Base-by-base conservation (phyloP, 2,888 invertebrate species). In the Herminia tarsipennalis region DNA sequence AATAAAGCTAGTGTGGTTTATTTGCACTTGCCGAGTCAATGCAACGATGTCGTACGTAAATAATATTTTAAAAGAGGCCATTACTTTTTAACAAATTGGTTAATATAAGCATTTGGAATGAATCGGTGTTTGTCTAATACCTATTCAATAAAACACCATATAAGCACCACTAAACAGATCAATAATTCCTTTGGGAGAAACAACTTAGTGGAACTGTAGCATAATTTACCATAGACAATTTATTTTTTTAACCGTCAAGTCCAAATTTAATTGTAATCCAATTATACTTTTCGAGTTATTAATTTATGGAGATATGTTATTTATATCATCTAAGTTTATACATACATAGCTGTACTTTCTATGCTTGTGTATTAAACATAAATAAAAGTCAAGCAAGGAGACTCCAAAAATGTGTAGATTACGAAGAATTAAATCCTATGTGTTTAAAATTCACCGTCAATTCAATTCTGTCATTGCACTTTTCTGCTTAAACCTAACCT, bases 1-100 rank as follows among this genome's bases (percentile, higher is more conserved):
- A 46, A 43, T 29, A 46, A 66, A 54, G 49, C 38, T 52, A 52
- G 42, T 49, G 54, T 64, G 39, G 45, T 30, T 41, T 22, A 32
- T 34, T 41, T 48, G 47, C 40, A 51, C 34, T 30, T 46, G 25
- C 34, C 9, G 33, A 38, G 37, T 9, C 13, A 34, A 41, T 14
- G 9, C 13, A 5, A 25, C 6, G 12, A n/a, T 12, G 10, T n/a
- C n/a, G 5, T 36, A 34, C 13, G 3, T 10, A 6, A 13, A 0
- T 2, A 14, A 5, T 13, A 4, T 35, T 5, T 35, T 33, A 20
- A n/a, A 28, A n/a, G 16, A n/a, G 2, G 2, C n/a, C n/a, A n/a
- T n/a, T n/a, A n/a, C n/a, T n/a, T n/a, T n/a, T n/a, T n/a, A n/a
- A n/a, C n/a, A n/a, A n/a, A n/a, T n/a, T n/a, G n/a, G n/a, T n/a